Percentiles rank a stretch among this genome's conserved stretches.
These are phyloP conservation scores for Nephrotoma guestfalica DNA, from an alignment of 2,888 invertebrate genomes.

Conservation along the genomic window DNA sequence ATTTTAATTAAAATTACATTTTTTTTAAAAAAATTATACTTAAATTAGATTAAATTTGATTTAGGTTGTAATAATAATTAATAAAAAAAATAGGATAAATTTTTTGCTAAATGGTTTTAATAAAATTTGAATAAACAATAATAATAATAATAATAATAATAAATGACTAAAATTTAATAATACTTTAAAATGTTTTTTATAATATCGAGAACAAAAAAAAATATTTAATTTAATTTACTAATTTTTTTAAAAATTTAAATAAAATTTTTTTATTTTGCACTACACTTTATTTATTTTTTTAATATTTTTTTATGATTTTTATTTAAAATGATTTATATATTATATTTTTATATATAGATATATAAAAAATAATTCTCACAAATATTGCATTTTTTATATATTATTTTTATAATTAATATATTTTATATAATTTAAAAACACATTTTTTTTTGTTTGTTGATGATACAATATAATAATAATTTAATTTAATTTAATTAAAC, in stretches of 20 bases:
- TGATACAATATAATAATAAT: not conserved
- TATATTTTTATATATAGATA: not conserved
- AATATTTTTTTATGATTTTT: not conserved
- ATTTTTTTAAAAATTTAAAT: not conserved
- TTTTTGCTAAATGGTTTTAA: not conserved
- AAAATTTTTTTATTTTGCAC: not conserved
- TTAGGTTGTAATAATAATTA: not conserved
- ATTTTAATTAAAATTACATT: not conserved
- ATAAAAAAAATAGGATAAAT: not conserved
- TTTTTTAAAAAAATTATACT: not conserved
- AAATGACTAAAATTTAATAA: not conserved
- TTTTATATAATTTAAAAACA: not conserved
- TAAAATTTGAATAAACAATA: not conserved
- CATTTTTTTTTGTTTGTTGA: not conserved
- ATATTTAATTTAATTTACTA: not conserved
- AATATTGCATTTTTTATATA: not conserved
- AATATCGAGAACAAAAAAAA: not conserved
- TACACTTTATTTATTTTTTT: not conserved
- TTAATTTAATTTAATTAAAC: not conserved
- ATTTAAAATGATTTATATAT: not conserved
- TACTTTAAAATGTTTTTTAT: not conserved
- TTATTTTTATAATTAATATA: not conserved
- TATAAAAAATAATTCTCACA: not conserved
- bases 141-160: not conserved
- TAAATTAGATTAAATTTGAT: not conserved